Evolutionary conservation across 2,797 vertebrate species (phyloP).

Genomic region (Mallotus villosus): DNA sequence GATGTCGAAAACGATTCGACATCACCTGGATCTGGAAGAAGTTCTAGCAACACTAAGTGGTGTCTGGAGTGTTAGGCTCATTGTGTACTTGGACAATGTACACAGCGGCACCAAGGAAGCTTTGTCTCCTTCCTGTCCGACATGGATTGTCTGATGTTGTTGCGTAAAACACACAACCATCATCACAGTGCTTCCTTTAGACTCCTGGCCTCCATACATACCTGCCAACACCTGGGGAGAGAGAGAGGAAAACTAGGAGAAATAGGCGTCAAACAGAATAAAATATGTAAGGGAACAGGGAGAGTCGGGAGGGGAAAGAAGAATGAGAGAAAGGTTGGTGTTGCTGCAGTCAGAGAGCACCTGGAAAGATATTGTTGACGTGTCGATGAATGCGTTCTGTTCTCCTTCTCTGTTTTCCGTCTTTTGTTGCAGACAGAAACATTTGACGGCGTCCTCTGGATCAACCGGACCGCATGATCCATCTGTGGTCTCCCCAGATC

Average conservation of each 20-base stretch:
- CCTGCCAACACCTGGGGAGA: not conserved
- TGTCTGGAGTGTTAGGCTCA: too few relatives aligned
- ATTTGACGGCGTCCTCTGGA: not conserved
- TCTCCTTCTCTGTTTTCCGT: not conserved
- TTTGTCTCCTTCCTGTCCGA: too few relatives aligned
- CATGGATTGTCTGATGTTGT: too few relatives aligned
- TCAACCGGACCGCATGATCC: not conserved
- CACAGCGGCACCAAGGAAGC: too few relatives aligned
- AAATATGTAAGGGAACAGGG: not conserved
- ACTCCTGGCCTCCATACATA: not conserved
- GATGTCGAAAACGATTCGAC: too few relatives aligned
- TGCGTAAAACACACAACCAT: not conserved
- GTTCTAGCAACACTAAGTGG: too few relatives aligned
- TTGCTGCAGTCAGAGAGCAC: not conserved
- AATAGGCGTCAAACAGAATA: constrained; percentile 3
- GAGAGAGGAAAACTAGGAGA: too few relatives aligned
- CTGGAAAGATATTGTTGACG: not conserved
- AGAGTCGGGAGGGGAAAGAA: too few relatives aligned
- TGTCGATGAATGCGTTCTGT: not conserved
- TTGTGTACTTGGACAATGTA: too few relatives aligned
- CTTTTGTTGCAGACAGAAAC: not conserved
- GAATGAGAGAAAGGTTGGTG: not conserved
- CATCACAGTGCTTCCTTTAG: not conserved
- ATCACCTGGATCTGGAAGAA: too few relatives aligned
- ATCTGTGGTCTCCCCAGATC: not conserved